Evolutionary conservation across 2,797 vertebrate genomes (phyloP).

Genomic region (Pteronotus mesoamericanus): DNA sequence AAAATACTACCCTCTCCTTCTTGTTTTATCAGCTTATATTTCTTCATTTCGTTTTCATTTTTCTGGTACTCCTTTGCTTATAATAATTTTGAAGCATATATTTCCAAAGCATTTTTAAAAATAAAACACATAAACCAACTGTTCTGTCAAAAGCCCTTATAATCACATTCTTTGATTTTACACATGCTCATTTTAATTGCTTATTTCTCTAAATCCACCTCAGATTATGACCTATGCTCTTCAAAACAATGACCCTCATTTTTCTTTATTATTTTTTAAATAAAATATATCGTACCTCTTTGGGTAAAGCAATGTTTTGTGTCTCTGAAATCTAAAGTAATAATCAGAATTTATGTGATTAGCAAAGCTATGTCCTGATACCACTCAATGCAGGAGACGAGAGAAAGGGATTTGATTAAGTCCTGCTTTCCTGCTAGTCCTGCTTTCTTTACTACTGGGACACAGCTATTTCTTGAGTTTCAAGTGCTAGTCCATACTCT

Average conservation of each 20-base stretch:
- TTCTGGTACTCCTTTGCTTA: neutral
- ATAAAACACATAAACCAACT: neutral
- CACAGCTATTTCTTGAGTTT: neutral
- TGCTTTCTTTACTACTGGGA: neutral
- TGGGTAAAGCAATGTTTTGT: neutral
- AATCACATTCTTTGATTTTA: neutral
- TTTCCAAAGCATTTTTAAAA: neutral
- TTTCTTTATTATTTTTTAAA: neutral
- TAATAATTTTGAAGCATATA: neutral
- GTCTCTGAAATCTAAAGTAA: neutral
- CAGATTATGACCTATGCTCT: neutral
- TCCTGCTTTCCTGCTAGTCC: neutral
- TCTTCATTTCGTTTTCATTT: neutral
- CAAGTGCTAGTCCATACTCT: neutral
- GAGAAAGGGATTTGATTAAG: neutral
- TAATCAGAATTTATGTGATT: neutral
- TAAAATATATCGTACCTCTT: neutral
- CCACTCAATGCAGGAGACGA: neutral
- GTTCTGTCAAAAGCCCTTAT: neutral
- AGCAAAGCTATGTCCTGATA: neutral
- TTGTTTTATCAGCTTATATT: neutral
- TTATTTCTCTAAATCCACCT: neutral
- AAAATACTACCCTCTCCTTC: neutral
- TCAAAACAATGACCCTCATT: neutral
- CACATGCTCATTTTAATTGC: neutral